phyloP scores from a whole-genome alignment of 1,140 invertebrate genomes.

The Drosophila kohkoa region DNA sequence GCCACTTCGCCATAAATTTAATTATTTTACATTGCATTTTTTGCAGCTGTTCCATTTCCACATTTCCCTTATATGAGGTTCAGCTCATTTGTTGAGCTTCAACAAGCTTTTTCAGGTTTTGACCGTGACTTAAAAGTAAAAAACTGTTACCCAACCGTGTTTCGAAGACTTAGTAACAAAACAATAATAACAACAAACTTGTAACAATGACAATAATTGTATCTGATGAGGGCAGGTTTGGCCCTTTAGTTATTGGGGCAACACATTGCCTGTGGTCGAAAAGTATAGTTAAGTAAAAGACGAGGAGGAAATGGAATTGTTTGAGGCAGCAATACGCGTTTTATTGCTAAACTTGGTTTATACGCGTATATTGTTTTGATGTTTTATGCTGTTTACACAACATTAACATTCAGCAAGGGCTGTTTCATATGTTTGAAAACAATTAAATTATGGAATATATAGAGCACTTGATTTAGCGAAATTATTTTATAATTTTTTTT shows the following conservation, averaged over 20 bases:
- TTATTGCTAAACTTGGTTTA: constrained; percentile 43
- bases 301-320: constrained; percentile 20
- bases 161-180: constrained; percentile 2
- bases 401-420: constrained; percentile 17
- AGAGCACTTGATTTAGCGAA: not conserved
- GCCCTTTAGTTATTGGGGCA: constrained; percentile 14
- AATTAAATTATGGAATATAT: too few relatives aligned
- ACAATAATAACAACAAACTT: not conserved
- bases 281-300: not conserved
- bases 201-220: constrained; percentile 4
- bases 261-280: too few relatives aligned
- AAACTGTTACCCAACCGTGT: constrained; percentile 11
- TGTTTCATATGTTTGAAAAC: not conserved
- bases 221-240: constrained; percentile 1
- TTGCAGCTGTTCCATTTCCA: constrained; percentile 30
- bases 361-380: constrained; percentile 2
- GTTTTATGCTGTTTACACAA: constrained; percentile 15
- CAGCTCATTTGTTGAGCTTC: constrained; percentile 16
- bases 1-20: constrained; percentile 10
- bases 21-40: constrained; percentile 1
- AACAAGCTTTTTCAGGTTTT: not conserved
- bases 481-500: not conserved
- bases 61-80: constrained; percentile 5
- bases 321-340: constrained; percentile 31
- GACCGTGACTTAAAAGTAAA: constrained; percentile 30